Evolutionary conservation across 2,888 invertebrate species (phyloP), one percentile per base, ranked within the genome.

Genomic region (Drosophila kanekoi): DNA sequence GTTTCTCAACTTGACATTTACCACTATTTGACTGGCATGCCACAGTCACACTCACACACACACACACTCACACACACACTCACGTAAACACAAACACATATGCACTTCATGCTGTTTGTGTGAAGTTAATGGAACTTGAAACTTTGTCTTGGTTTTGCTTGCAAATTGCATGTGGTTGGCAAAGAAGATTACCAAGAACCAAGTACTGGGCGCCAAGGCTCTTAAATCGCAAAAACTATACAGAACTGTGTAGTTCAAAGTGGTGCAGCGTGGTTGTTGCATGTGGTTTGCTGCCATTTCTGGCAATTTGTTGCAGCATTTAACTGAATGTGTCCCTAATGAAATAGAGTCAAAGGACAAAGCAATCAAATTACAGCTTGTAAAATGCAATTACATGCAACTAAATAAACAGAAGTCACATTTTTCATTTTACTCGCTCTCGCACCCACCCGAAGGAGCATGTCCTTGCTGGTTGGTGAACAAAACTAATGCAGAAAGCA

Each of bases 351-450:
- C 85, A 78, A 81, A 81, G 73, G 71, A 57, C 58, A 44, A 51
- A 66, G 38, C 79, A 23, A 89, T 87, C 68, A 49, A 85, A 76
- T 89, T 86, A 82, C 72, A 48, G 60, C 72, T 60, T 70, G 67
- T 56, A 72, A 81, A 88, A 89, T 76, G 82, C 76, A 89, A 83
- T 83, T 89, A 85, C 79, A 64, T 58, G 63, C 70, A 64, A 75
- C 83, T 85, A 87, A 81, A 81, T 72, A 87, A 85, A 87, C 82
- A 70, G 16, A 69, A 87, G 49, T 61, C 87, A 57, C 72, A 74
- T 53, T 84, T 78, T 67, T 74, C 48, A 68, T 62, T 64, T 53
- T 41, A 16, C 33, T 10, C 13, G 13, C 32, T 13, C 32, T 13
- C 18, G 5, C 37, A n/a, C 18, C 10, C 20, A 48, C 28, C 6